phyloP scores from a whole-genome alignment of 2,888 invertebrate species.

The Helobdella robusta region DNA sequence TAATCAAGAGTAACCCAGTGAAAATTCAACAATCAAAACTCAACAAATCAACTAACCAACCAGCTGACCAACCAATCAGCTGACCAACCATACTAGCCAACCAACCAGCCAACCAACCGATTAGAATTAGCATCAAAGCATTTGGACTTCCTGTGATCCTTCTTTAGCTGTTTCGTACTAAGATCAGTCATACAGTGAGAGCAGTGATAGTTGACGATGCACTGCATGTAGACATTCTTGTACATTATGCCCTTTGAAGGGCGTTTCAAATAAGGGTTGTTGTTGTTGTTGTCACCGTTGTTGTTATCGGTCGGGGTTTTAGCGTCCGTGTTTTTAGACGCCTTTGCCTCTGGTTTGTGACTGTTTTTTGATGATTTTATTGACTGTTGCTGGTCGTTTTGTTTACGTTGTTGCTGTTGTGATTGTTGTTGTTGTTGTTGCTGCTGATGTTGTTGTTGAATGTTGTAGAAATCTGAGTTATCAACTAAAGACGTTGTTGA shows the following conservation, averaged over 20 bases:
- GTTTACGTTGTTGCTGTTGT: neutral
- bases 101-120: neutral
- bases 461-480: neutral
- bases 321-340: neutral
- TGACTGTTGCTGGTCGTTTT: neutral
- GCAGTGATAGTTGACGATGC: slow-evolving; percentile 29
- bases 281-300: neutral
- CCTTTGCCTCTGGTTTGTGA: neutral
- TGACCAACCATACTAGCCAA: too few relatives aligned
- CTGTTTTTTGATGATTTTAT: neutral
- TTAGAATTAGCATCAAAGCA: slow-evolving; percentile 25
- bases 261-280: slow-evolving; percentile 9
- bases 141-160: slow-evolving; percentile 26
- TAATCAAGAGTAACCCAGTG: neutral
- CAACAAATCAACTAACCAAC: too few relatives aligned
- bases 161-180: slow-evolving; percentile 26
- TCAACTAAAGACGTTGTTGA: too few relatives aligned
- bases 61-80: too few relatives aligned
- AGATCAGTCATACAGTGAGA: slow-evolving; percentile 27
- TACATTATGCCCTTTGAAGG: slow-evolving; percentile 28
- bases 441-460: neutral
- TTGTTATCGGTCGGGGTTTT: neutral
- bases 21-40: too few relatives aligned
- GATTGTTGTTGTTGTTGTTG: neutral
- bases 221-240: slow-evolving; percentile 30